Evolutionary conservation across 1,140 invertebrate genomes (phyloP).

Genomic region (Andricus grossulariae): DNA sequence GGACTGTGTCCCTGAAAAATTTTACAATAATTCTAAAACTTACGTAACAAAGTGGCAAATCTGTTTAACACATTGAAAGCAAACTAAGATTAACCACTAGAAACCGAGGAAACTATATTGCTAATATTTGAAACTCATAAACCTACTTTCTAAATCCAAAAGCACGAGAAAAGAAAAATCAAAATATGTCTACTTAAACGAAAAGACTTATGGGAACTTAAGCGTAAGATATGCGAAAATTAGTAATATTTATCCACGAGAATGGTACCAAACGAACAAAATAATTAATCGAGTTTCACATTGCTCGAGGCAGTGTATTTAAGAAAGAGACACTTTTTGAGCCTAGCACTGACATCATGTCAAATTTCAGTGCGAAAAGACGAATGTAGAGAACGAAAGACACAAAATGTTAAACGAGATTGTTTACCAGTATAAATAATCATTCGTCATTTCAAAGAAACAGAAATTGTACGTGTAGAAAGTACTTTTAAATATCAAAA

Average conservation of each 20-base stretch:
- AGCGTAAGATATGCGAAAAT: not conserved
- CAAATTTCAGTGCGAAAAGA: not conserved
- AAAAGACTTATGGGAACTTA: not conserved
- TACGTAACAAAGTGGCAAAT: conserved; percentile 3
- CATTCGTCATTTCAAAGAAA: not conserved
- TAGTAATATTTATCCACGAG: not conserved
- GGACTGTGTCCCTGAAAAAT: conserved; percentile 23
- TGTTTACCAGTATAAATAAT: not conserved
- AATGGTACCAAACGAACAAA: not conserved
- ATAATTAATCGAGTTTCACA: not conserved
- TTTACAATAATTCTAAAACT: conserved; percentile 13
- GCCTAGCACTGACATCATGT: not conserved
- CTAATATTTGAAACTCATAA: not conserved
- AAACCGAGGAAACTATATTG: conserved; percentile 9
- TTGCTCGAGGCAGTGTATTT: not conserved
- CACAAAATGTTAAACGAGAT: not conserved
- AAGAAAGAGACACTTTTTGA: not conserved
- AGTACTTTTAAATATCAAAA: not conserved
- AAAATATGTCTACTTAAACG: not conserved
- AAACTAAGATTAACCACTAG: conserved; percentile 4
- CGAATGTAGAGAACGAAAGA: not conserved
- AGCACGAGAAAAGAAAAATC: conserved; percentile 9
- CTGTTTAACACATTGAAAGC: not conserved
- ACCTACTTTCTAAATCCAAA: conserved; percentile 3
- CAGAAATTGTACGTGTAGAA: not conserved